Evolutionary conservation across 1,140 invertebrate genomes (phyloP), one percentile per base, ranked within the genome.

Genomic region (Chionoecetes opilio): DNA sequence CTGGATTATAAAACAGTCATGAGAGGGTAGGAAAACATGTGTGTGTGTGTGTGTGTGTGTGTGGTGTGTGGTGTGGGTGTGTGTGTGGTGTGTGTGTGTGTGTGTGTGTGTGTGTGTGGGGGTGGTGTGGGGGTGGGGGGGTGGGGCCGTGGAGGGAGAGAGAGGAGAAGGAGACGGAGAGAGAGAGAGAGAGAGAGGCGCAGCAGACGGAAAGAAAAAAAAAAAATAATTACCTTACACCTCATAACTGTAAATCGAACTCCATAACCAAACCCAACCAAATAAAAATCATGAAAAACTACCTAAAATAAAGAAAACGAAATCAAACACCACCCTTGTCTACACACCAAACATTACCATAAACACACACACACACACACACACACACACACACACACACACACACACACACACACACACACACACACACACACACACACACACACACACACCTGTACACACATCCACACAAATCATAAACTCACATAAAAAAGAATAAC

Each of bases 361-460:
- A n/a, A 31, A 85, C 82, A 85, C 85, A 90, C 41, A 90, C 38
- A 41, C 26, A 46, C 26, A 31, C 35, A 90, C 41, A 87, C 85
- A 87, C n/a, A 87, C 26, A 90, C 35, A 90, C 3, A 91, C 26
- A 90, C 37, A 90, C 41, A 89, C 41, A 91, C 89, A 53, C n/a
- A 9, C 37, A 91, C 38, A 87, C 38, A 53, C 85, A 37, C 35
- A 9, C 37, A 17, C 37, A 0, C 9, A 8, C 37, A 26, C 88
- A 5, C 35, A 8, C 37, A 26, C 37, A 87, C 85, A 87, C 85
- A 87, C 38, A 53, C 85, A 37, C 35, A 9, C 37, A 17, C 37
- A 0, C 9, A 8, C 37, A 26, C 88, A 5, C 35, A 8, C 37
- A 26, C 37, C 29, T 46, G n/a, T 38, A n/a, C 5, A 38, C 6